These are phyloP conservation scores for Ericerus pela DNA, from an alignment of 1,140 invertebrate species.

Conservation along the genomic window DNA sequence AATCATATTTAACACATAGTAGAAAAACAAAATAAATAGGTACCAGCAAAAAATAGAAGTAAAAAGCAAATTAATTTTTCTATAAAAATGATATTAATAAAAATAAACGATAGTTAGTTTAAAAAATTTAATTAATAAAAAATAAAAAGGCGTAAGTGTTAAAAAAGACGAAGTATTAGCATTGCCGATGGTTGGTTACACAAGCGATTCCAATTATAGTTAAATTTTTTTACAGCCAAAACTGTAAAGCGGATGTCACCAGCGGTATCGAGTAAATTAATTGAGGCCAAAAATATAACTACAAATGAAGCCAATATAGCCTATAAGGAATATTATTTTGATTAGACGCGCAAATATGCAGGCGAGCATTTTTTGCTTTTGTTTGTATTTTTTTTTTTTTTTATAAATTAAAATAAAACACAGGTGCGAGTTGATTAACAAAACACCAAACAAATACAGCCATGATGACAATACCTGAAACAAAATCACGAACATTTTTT, in stretches of 20 bases:
- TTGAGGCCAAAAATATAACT: conserved; percentile 5
- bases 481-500: neutral
- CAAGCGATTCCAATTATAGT: too few species aligned
- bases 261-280: neutral
- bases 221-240: neutral
- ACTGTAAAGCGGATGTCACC: conserved; percentile 4
- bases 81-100: too few species aligned
- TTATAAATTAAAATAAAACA: conserved; percentile 1
- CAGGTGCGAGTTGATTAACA: conserved; percentile 7
- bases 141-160: neutral
- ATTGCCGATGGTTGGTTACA: conserved; percentile 2
- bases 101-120: neutral
- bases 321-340: neutral
- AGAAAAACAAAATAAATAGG: too few species aligned
- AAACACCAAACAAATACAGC: conserved; percentile 12
- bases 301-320: neutral
- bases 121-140: neutral
- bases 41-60: too few species aligned
- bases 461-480: conserved; percentile 1
- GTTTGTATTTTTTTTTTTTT: too few species aligned
- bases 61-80: too few species aligned
- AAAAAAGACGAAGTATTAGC: neutral
- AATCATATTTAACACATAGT: too few species aligned
- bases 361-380: conserved; percentile 8
- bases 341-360: neutral